Conservation (phyloP, 2,888 invertebrate genomes). For the Cheilosia vernalis region DNA sequence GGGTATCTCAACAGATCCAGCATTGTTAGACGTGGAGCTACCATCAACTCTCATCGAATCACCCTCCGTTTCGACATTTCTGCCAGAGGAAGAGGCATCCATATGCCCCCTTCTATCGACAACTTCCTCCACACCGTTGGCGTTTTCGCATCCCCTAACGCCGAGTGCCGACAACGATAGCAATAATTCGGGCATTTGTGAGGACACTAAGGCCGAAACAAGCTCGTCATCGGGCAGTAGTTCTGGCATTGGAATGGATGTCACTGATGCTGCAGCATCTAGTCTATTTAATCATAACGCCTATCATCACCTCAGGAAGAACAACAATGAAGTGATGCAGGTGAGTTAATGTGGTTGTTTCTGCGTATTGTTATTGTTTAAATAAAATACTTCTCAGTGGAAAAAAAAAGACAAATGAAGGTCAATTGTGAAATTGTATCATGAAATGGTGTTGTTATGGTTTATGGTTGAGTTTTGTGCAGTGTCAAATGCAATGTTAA, state of each 20-base stretch:
- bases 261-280: slow-evolving; percentile 78
- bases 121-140: slow-evolving; percentile 86
- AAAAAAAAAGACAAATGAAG: slow-evolving; percentile 60
- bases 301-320: slow-evolving; percentile 81
- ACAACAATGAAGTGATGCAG: slow-evolving; percentile 78
- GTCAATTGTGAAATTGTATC: slow-evolving; percentile 50
- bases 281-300: slow-evolving; percentile 80
- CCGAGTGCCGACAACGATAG: slow-evolving; percentile 85
- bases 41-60: slow-evolving; percentile 81
- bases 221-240: slow-evolving; percentile 82
- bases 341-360: slow-evolving; percentile 75
- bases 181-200: slow-evolving; percentile 79
- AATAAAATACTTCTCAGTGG: neutral
- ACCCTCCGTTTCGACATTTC: slow-evolving; percentile 82
- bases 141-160: slow-evolving; percentile 86
- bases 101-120: slow-evolving; percentile 87
- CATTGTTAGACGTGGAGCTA: slow-evolving; percentile 81
- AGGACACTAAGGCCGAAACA: slow-evolving; percentile 80
- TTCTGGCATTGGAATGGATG: slow-evolving; percentile 82
- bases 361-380: neutral
- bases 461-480: neutral
- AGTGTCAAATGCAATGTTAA: neutral
- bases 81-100: slow-evolving; percentile 87
- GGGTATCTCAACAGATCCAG: slow-evolving; percentile 81
- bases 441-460: neutral